Conservation (phyloP, 2,888 invertebrate genomes). For the Lepidochrysops patricia region DNA sequence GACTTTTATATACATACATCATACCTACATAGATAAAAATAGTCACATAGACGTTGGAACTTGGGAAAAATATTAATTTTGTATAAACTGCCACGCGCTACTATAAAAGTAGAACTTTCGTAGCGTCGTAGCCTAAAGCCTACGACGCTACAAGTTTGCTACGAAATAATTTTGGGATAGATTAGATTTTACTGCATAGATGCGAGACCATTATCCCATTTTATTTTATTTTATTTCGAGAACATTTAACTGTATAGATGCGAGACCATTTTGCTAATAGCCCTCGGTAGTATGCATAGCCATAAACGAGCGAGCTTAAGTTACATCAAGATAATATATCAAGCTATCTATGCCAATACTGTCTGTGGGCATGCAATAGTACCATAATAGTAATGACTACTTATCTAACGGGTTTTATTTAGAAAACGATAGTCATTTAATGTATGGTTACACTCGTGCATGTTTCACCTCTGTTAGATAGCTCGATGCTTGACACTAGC, state of each 20-base stretch:
- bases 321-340: neutral
- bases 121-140: neutral
- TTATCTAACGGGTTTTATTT: neutral
- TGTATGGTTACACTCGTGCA: neutral
- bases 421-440: neutral
- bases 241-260: no score
- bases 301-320: neutral
- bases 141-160: neutral
- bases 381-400: conserved; percentile 8
- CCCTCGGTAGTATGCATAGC: no score
- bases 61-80: no score
- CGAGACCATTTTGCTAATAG: no score
- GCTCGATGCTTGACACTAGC: no score
- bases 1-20: no score
- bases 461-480: no score
- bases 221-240: no score
- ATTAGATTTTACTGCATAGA: neutral
- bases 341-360: conserved; percentile 2
- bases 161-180: no score
- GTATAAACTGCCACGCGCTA: neutral
- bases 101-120: neutral
- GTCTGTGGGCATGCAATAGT: conserved; percentile 12
- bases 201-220: no score
- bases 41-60: no score
- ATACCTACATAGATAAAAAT: no score